Evolutionary conservation across 2,888 invertebrate species (phyloP).

Genomic region (Morinoia aosen): DNA sequence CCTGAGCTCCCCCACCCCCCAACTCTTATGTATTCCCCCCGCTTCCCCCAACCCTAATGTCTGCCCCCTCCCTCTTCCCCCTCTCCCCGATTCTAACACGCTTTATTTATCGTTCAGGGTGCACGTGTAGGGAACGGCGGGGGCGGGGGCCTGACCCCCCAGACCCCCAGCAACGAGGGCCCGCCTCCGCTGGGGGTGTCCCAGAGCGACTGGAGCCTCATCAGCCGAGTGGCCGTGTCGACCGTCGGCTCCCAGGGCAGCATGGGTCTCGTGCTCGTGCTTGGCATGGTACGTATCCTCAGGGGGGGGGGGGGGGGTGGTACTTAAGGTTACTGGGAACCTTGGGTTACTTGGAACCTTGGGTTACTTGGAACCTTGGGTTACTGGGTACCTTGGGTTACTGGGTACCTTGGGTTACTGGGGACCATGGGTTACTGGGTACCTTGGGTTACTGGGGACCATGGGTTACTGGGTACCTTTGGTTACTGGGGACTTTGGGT

Average conservation of each 20-base stretch:
- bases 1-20: conserved; percentile 52
- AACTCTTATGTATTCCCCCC: no score
- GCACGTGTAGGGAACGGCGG: conserved; percentile 66
- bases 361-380: no score
- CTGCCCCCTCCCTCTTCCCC: not conserved
- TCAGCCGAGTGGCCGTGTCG: conserved; percentile 84
- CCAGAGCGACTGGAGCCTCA: conserved; percentile 80
- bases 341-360: no score
- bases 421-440: no score
- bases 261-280: conserved; percentile 90
- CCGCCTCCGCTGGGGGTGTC: conserved; percentile 71
- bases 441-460: no score
- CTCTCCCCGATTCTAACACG: no score
- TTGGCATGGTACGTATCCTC: conserved; percentile 86
- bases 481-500: no score
- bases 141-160: conserved; percentile 70
- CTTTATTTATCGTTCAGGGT: conserved; percentile 61
- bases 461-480: no score
- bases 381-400: no score
- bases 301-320: not conserved
- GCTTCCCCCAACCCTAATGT: no score
- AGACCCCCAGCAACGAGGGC: conserved; percentile 68
- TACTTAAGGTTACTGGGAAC: no score
- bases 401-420: no score
- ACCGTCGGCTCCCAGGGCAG: conserved; percentile 95